Conservation (phyloP, 2,888 invertebrate species). For the Hirtodrosophila confusa region DNA sequence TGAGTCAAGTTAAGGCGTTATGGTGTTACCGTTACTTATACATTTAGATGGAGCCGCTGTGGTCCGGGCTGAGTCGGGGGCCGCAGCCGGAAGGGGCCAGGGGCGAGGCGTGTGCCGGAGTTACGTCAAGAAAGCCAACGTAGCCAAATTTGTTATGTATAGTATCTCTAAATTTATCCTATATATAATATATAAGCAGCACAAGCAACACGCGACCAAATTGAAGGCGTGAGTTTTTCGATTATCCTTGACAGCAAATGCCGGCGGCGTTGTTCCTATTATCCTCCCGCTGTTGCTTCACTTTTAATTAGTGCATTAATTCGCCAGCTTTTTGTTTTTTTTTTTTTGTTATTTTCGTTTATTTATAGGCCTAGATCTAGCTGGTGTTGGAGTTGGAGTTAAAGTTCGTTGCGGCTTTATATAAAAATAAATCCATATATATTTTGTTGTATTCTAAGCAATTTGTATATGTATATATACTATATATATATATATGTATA, state of each 20-base stretch:
- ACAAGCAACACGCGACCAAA: slow-evolving; percentile 57
- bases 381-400: slow-evolving; percentile 33
- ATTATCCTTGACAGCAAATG: slow-evolving; percentile 9
- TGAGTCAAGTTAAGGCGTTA: slow-evolving; percentile 74
- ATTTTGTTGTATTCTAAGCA: slow-evolving; percentile 60
- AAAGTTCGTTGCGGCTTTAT: slow-evolving; percentile 59
- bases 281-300: slow-evolving; percentile 13
- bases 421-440: slow-evolving; percentile 72
- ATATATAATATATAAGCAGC: slow-evolving; percentile 32
- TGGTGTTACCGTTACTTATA: slow-evolving; percentile 62
- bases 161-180: slow-evolving; percentile 36
- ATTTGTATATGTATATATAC: slow-evolving; percentile 57
- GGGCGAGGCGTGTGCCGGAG: slow-evolving; percentile 31
- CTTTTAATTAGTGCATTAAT: slow-evolving; percentile 62
- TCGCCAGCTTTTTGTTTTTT: slow-evolving; percentile 7
- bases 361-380: slow-evolving; percentile 27
- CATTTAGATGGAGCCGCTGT: slow-evolving; percentile 32
- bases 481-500: slow-evolving; percentile 49
- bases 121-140: slow-evolving; percentile 75
- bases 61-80: slow-evolving; percentile 30
- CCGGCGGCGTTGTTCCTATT: slow-evolving; percentile 26
- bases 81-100: slow-evolving; percentile 14
- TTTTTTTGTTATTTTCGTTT: slow-evolving; percentile 12
- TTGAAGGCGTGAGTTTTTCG: slow-evolving; percentile 31
- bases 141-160: slow-evolving; percentile 47